A percentile compares a stretch with the other conserved stretches of the same genome.
phyloP scores from a whole-genome alignment of 2,888 invertebrate genomes.

The Pantelozetes paolii region DNA sequence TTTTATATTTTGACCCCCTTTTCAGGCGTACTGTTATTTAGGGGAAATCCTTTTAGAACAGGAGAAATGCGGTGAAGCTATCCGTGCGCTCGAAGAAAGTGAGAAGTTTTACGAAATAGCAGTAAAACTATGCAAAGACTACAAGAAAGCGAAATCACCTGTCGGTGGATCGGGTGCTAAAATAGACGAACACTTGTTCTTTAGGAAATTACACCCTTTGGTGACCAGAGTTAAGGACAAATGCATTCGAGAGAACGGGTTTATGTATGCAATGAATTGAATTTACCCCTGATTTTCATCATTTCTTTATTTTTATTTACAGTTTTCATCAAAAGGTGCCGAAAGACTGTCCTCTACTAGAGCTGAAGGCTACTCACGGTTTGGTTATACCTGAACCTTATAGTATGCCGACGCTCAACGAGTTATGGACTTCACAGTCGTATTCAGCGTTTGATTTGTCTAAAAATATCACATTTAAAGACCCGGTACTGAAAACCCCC shows the following conservation, averaged over 20 bases:
- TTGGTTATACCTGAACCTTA: conserved; percentile 61
- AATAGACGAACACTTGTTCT: conserved; percentile 62
- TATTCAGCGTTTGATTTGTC: conserved; percentile 55
- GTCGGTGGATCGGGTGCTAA: conserved; percentile 59
- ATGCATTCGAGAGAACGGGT: conserved; percentile 63
- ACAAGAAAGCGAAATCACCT: conserved; percentile 59
- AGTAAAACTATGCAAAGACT: conserved; percentile 58
- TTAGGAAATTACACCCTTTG: conserved; percentile 59
- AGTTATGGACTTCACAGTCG: conserved; percentile 57
- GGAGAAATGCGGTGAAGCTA: conserved; percentile 64
- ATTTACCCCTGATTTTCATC: background rate
- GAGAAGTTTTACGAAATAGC: conserved; percentile 54
- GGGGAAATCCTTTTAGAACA: conserved; percentile 60
- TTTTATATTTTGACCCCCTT: background rate
- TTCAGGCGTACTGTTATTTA: conserved; percentile 61
- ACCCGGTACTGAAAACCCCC: background rate
- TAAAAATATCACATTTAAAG: conserved; percentile 47
- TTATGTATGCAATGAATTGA: conserved; percentile 60
- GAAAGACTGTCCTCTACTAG: conserved; percentile 58
- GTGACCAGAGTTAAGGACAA: conserved; percentile 61
- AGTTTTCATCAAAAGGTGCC: conserved; percentile 64
- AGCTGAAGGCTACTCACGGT: conserved; percentile 62
- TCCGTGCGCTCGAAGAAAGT: conserved; percentile 60
- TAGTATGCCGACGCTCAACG: conserved; percentile 56
- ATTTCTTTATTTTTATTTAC: conserved; percentile 38